phyloP scores from a whole-genome alignment of 2,113 vertebrate species.

The Odocoileus virginianus region DNA sequence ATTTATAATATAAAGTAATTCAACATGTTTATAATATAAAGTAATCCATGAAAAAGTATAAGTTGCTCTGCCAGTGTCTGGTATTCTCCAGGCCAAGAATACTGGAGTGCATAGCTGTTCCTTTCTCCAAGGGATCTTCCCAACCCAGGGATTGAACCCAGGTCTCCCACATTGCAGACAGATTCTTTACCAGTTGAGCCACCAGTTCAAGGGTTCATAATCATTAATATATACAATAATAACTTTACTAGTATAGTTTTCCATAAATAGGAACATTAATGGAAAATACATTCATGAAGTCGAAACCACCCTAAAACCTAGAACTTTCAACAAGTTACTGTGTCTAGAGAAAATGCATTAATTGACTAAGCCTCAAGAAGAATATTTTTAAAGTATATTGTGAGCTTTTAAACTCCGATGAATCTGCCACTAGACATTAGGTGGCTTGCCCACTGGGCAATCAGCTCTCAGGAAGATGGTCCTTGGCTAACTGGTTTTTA shows the following conservation, averaged over 20 bases:
- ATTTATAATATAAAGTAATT: neutral
- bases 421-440: neutral
- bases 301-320: neutral
- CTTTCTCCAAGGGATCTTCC: neutral
- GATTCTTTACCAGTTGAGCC: neutral
- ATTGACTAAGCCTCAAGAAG: neutral
- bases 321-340: neutral
- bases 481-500: neutral
- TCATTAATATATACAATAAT: slow-evolving; percentile 7
- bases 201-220: neutral
- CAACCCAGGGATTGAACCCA: neutral
- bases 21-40: neutral
- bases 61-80: neutral
- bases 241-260: neutral
- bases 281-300: neutral
- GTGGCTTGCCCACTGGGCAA: neutral
- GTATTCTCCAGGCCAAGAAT: neutral
- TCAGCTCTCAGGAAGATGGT: neutral
- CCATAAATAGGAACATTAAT: neutral
- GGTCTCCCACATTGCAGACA: neutral
- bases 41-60: neutral
- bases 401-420: neutral
- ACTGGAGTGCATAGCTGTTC: neutral
- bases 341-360: neutral
- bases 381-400: neutral